These are phyloP conservation scores for Euplagia quadripunctaria DNA, from an alignment of 2,888 invertebrate species.

Conservation along the genomic window DNA sequence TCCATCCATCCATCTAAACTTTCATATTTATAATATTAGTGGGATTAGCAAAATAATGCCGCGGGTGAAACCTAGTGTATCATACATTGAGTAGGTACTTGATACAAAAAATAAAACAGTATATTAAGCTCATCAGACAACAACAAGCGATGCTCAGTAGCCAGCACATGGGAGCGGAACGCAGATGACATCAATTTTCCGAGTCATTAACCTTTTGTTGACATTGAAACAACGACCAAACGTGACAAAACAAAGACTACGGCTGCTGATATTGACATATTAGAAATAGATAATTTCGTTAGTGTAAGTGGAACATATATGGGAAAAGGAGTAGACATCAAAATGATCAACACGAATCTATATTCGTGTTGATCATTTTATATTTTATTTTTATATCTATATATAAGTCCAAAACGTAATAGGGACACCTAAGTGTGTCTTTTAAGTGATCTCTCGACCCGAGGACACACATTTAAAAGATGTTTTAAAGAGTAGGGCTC, in stretches of 20 bases:
- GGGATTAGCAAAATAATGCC: too few species aligned
- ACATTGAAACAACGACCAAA: constrained; percentile 60
- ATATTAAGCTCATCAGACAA: constrained; percentile 44
- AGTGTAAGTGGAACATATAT: constrained; percentile 15
- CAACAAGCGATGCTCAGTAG: constrained; percentile 45
- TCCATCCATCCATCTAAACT: too few species aligned
- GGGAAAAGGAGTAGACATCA: not conserved
- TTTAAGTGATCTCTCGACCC: not conserved
- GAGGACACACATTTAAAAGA: too few species aligned
- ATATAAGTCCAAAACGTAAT: too few species aligned
- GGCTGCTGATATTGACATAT: constrained; percentile 27
- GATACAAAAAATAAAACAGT: constrained; percentile 2
- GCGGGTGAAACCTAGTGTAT: not conserved
- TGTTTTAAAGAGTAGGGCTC: too few species aligned
- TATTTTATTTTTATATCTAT: too few species aligned
- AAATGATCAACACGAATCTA: not conserved
- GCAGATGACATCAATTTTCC: constrained; percentile 57
- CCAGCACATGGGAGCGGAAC: constrained; percentile 57
- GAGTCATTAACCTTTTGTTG: constrained; percentile 63
- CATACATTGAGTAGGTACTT: not conserved
- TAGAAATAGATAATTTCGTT: constrained; percentile 8
- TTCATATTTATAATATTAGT: too few species aligned
- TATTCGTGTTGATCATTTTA: too few species aligned
- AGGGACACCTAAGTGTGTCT: not conserved
- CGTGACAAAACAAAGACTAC: constrained; percentile 32